Conservation (phyloP, 2,797 vertebrate species). For the Anniella stebbinsi region DNA sequence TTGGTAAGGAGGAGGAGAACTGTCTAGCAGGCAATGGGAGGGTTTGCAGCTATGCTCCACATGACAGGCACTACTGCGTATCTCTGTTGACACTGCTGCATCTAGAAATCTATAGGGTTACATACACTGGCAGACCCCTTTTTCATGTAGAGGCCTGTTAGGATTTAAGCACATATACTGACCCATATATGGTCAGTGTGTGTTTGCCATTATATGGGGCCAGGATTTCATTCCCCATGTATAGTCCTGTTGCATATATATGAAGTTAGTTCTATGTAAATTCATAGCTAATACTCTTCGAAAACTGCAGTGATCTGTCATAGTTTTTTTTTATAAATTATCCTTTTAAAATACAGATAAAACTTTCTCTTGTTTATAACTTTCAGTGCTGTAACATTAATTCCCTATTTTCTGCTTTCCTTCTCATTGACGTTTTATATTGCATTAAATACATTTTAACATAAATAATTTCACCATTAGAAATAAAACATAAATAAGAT, state of each 20-base stretch:
- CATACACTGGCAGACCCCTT: conserved; percentile 2
- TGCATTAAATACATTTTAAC: conserved; percentile 54
- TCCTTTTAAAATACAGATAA: conserved; percentile 57
- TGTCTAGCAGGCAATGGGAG: background rate
- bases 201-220: background rate
- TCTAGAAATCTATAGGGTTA: background rate
- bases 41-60: background rate
- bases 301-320: conserved; percentile 48
- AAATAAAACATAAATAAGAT: conserved; percentile 64
- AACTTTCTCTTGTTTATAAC: conserved; percentile 61
- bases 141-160: conserved; percentile 55
- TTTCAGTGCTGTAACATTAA: conserved; percentile 59
- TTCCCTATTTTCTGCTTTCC: conserved; percentile 69
- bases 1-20: background rate
- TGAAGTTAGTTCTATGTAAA: conserved; percentile 44
- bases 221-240: background rate
- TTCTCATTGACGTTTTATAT: conserved; percentile 62
- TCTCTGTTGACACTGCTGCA: background rate
- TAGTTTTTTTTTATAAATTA: conserved; percentile 39
- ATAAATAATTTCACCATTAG: conserved; percentile 69
- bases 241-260: background rate
- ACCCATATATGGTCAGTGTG: background rate
- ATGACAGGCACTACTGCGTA: background rate
- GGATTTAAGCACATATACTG: conserved; percentile 43
- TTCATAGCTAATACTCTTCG: conserved; percentile 29